A percentile compares a stretch with the other conserved stretches of the same genome.
Conservation (phyloP, 2,113 vertebrate species). For the Cygnus buccinator region DNA sequence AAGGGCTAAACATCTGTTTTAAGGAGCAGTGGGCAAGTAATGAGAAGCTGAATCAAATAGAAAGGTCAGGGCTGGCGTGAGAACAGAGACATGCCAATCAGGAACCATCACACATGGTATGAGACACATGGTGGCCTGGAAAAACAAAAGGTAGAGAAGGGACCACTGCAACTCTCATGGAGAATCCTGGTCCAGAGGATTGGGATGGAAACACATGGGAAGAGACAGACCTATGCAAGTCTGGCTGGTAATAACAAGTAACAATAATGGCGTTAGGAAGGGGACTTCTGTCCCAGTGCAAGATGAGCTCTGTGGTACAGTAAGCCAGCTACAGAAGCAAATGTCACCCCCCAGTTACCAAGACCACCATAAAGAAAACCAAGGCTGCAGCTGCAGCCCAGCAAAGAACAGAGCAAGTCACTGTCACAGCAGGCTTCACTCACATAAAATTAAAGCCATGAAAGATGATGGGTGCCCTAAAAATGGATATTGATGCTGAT, state of each 20-base stretch:
- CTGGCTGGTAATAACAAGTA: background rate
- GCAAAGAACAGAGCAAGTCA: background rate
- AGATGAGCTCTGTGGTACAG: background rate
- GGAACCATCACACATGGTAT: background rate
- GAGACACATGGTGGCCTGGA: background rate
- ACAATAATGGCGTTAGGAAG: background rate
- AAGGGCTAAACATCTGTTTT: background rate
- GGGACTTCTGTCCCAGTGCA: background rate
- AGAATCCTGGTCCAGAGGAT: background rate
- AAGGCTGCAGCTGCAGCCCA: background rate
- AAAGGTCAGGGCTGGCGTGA: background rate
- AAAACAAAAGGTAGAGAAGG: background rate
- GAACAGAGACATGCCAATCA: background rate
- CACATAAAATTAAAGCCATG: background rate
- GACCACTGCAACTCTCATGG: background rate
- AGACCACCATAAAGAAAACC: background rate
- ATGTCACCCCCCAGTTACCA: background rate
- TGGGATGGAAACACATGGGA: background rate
- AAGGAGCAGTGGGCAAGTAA: background rate
- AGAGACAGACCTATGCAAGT: background rate
- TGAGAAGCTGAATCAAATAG: background rate
- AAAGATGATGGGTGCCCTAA: rapidly evolving
- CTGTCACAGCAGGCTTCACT: background rate
- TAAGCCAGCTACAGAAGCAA: background rate
- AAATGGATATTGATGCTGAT: background rate